Evolutionary conservation across 2,888 invertebrate genomes (phyloP).

Genomic region (Himalopsyche anomala): DNA sequence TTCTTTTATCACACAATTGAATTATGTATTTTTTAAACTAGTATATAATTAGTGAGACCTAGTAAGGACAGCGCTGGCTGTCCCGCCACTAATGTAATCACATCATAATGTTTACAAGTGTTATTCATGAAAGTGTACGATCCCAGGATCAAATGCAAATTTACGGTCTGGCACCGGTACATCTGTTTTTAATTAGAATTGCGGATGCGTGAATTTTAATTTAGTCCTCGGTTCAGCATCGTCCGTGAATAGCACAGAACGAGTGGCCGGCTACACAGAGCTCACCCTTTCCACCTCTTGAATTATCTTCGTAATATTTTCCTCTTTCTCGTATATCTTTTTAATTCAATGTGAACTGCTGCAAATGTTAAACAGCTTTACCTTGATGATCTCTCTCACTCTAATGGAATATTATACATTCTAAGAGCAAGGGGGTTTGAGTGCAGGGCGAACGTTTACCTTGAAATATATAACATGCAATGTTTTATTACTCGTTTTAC

Average conservation of each 20-base stretch:
- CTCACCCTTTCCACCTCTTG: slow-evolving; percentile 28
- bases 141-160: slow-evolving; percentile 59
- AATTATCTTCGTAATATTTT: slow-evolving; percentile 53
- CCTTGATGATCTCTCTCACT: slow-evolving; percentile 58
- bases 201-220: slow-evolving; percentile 53
- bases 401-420: slow-evolving; percentile 64
- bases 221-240: slow-evolving; percentile 26
- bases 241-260: slow-evolving; percentile 8
- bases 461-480: slow-evolving; percentile 10
- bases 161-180: slow-evolving; percentile 48
- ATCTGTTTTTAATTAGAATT: slow-evolving; percentile 52
- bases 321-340: slow-evolving; percentile 53
- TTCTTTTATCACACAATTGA: too few relatives aligned
- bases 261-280: slow-evolving; percentile 8
- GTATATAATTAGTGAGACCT: not conserved
- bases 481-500: not conserved
- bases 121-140: slow-evolving; percentile 58
- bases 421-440: slow-evolving; percentile 50
- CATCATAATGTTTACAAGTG: slow-evolving; percentile 62
- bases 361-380: slow-evolving; percentile 65
- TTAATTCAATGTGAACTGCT: slow-evolving; percentile 62
- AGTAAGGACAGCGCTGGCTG: slow-evolving; percentile 10
- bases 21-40: not conserved
- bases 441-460: not conserved
- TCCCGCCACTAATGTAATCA: slow-evolving; percentile 57